Evolutionary conservation across 2,888 invertebrate species (phyloP), one percentile per base, ranked within the genome.

Genomic region (Xylophagus ater): DNA sequence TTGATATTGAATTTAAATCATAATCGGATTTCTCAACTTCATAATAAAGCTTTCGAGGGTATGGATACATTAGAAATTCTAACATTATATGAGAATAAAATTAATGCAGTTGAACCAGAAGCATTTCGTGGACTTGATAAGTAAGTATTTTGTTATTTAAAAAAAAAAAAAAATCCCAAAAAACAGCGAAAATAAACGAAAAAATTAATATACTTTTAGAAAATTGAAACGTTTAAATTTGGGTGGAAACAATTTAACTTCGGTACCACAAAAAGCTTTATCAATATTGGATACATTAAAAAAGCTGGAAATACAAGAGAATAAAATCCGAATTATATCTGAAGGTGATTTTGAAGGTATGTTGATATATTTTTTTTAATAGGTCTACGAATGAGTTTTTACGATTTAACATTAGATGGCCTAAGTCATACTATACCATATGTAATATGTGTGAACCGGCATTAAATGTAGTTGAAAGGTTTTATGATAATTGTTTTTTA

Each of bases 1-100:
- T 73, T 88, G 47, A 87, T 88, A 49, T 72, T 92, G 44, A 90
- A 89, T 65, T 73, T 90, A 68, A 90, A 89, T 67, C 85, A 87
- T 65, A 92, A 92, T 62, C 74, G 74, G 67, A 85, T 92, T 53
- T 74, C 72, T 32, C 78, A 76, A 37, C 71, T 92, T 21, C 86
- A 85, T 55, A 76, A 76, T 45, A 76, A 75, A 48, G 89, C 89
- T 8, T 90, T 92, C 58, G 78, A 83, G 56, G 90, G 90, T 0
- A 69, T 90, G 51, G 85, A 85, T 55, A 86, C 88, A 3, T 65
- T 90, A 49, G 86, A 89, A 61, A 85, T 89, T 48, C 72, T 92
- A 25, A 86, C 85, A 9, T 67, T 90, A 23, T 90, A 89, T 61
- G 89, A 87, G 62, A 88, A 88, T 60, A 79, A 78, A 66, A 81